Evolutionary conservation across 2,797 vertebrate species (phyloP).

Genomic region (Sarcoramphus papa): DNA sequence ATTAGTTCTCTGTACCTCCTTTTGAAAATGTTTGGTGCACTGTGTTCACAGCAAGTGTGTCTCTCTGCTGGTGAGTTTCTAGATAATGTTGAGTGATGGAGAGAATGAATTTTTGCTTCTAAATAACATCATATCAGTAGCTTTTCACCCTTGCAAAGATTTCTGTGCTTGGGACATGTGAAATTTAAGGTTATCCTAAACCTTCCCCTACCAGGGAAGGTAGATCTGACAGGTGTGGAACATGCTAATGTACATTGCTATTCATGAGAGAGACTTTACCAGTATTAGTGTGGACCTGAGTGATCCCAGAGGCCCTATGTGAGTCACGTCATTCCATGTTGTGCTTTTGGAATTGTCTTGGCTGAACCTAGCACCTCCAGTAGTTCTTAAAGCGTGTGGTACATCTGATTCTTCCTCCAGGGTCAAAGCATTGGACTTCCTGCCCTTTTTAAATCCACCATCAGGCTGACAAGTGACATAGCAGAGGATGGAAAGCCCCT

Average conservation of each 20-base stretch:
- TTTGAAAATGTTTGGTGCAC: neutral
- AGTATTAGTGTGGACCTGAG: neutral
- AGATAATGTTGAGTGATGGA: neutral
- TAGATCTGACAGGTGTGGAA: neutral
- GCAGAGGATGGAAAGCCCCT: neutral
- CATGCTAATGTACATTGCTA: neutral
- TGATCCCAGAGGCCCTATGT: neutral
- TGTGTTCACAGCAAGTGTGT: neutral
- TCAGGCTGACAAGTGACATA: neutral
- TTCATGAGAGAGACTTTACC: neutral
- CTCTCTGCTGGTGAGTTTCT: neutral
- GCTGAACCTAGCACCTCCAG: neutral
- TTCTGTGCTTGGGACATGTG: neutral
- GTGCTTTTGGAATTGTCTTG: neutral
- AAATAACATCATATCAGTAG: neutral
- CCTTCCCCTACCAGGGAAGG: neutral
- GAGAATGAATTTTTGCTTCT: neutral
- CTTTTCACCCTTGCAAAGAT: neutral
- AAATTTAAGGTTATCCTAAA: neutral
- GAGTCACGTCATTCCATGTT: neutral
- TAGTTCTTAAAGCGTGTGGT: neutral
- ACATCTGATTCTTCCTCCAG: neutral
- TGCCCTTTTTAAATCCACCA: neutral
- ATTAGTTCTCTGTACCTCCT: neutral
- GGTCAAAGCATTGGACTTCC: neutral